Conservation (phyloP, 2,797 vertebrate genomes). For the Acipenser transmontanus region DNA sequence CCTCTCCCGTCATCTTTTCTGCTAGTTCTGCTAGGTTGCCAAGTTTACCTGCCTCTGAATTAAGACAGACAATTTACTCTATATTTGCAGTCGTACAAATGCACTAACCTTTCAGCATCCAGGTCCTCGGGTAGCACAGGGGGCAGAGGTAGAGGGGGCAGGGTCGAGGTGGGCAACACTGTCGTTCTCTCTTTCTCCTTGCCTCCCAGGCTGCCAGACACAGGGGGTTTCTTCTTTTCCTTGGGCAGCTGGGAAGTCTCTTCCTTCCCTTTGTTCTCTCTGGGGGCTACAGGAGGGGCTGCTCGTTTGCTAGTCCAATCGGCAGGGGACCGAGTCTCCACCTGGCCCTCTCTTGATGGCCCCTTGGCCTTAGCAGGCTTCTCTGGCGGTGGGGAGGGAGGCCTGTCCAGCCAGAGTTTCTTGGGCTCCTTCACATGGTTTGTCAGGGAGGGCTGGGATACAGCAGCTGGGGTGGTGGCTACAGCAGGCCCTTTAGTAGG, state of each 20-base stretch:
- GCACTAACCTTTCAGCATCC: conserved; percentile 71
- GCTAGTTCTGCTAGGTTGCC: too few relatives aligned
- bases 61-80: too few relatives aligned
- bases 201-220: conserved; percentile 38
- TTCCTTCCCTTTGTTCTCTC: conserved; percentile 67
- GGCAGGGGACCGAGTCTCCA: conserved; percentile 52
- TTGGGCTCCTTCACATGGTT: conserved; percentile 78
- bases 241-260: conserved; percentile 56
- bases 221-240: conserved; percentile 72
- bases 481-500: conserved; percentile 71
- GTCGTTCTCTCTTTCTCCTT: conserved; percentile 78
- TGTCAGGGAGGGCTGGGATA: conserved; percentile 61
- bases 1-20: too few relatives aligned
- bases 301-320: conserved; percentile 50
- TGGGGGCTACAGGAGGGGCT: conserved; percentile 40
- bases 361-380: conserved; percentile 45
- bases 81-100: neutral
- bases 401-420: conserved; percentile 66
- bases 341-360: conserved; percentile 48
- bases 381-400: conserved; percentile 65
- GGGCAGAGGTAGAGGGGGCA: conserved; percentile 71
- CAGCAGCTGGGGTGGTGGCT: conserved; percentile 30
- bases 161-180: conserved; percentile 53
- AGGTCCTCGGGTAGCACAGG: conserved; percentile 70
- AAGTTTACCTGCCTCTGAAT: too few relatives aligned